Conservation (phyloP, 2,888 invertebrate genomes). For the Eristalis tenax region DNA sequence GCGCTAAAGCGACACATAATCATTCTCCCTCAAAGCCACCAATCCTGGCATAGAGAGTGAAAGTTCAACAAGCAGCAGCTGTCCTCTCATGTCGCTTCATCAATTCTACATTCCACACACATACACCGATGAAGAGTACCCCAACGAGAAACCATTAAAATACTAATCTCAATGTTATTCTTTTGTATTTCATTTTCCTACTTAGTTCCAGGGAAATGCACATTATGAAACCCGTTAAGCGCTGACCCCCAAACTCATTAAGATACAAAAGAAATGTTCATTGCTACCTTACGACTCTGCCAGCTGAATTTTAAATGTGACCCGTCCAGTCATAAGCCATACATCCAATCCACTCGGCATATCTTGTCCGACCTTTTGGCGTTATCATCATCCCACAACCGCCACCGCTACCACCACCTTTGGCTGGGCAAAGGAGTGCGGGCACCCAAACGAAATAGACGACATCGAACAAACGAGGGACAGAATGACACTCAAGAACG, state of each 20-base stretch:
- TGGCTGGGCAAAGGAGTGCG: slow-evolving; percentile 36
- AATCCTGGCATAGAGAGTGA: not conserved
- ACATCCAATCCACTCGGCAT: slow-evolving; percentile 8
- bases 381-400: slow-evolving; percentile 62
- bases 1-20: not conserved
- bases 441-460: slow-evolving; percentile 33
- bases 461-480: slow-evolving; percentile 4
- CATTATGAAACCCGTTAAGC: slow-evolving; percentile 21
- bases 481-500: slow-evolving; percentile 45
- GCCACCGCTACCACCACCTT: not conserved
- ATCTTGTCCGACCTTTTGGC: slow-evolving; percentile 57
- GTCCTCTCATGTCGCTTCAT: not conserved
- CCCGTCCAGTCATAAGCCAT: slow-evolving; percentile 44
- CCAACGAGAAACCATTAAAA: not conserved
- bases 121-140: not conserved
- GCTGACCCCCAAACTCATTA: slow-evolving; percentile 24
- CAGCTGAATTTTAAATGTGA: slow-evolving; percentile 59
- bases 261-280: slow-evolving; percentile 36
- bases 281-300: slow-evolving; percentile 34
- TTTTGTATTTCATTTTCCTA: slow-evolving; percentile 1
- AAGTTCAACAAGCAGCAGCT: not conserved
- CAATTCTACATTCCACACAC: not conserved
- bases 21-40: not conserved
- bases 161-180: slow-evolving; percentile 1
- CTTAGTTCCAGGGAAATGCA: slow-evolving; percentile 25